Conservation (phyloP, 2,888 invertebrate genomes). For the Drosophila pseudotakahashii region DNA sequence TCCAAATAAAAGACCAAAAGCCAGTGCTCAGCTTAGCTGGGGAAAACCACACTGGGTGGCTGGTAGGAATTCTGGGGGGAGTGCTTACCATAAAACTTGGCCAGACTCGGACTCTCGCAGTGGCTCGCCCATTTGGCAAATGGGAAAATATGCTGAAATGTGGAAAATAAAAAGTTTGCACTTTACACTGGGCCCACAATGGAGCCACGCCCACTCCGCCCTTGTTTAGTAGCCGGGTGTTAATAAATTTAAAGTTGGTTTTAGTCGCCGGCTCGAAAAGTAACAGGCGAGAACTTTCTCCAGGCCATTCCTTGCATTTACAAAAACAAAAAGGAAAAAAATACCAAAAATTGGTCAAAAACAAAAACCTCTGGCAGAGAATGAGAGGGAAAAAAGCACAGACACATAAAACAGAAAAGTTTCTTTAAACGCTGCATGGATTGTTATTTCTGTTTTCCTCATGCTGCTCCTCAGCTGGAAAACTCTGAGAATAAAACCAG, state of each 20-base stretch:
- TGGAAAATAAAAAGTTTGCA: slow-evolving; percentile 57
- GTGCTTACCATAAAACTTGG: slow-evolving; percentile 65
- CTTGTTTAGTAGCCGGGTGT: slow-evolving; percentile 59
- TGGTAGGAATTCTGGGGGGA: slow-evolving; percentile 20
- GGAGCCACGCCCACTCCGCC: slow-evolving; percentile 38
- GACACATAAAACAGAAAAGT: slow-evolving; percentile 68
- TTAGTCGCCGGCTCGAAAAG: slow-evolving; percentile 49
- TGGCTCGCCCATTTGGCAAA: slow-evolving; percentile 48
- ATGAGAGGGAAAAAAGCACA: slow-evolving; percentile 15
- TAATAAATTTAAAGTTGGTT: slow-evolving; percentile 77
- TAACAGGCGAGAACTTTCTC: slow-evolving; percentile 43
- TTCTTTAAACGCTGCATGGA: slow-evolving; percentile 73
- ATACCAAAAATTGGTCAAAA: slow-evolving; percentile 27
- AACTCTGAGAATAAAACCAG: slow-evolving; percentile 44
- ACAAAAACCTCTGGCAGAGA: slow-evolving; percentile 8
- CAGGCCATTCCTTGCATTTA: slow-evolving; percentile 5
- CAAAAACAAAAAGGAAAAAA: slow-evolving; percentile 6
- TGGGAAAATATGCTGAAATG: slow-evolving; percentile 60
- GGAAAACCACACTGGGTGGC: slow-evolving; percentile 28
- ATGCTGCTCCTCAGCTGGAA: slow-evolving; percentile 20
- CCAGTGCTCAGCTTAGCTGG: slow-evolving; percentile 27
- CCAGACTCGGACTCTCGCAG: slow-evolving; percentile 37
- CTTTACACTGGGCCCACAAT: slow-evolving; percentile 58
- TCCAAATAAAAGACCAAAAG: slow-evolving; percentile 50
- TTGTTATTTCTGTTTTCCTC: slow-evolving; percentile 57